These are phyloP conservation scores for Macheiramphus alcinus DNA, from an alignment of 2,113 vertebrate genomes.

Conservation along the genomic window DNA sequence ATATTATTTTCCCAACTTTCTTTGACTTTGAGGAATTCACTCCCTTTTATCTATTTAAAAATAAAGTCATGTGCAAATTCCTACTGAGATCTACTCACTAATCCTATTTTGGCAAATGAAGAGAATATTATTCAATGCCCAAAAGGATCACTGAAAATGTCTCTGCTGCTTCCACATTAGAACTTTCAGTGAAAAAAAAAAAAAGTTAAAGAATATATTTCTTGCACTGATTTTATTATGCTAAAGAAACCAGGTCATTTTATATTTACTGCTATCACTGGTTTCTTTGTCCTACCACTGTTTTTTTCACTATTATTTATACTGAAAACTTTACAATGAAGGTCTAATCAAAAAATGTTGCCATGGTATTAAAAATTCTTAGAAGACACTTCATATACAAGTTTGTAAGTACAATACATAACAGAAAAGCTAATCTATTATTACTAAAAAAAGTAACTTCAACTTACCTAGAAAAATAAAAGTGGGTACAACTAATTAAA, in stretches of 20 bases:
- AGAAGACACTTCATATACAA: neutral
- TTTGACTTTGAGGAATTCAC: conserved; percentile 53
- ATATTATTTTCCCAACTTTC: conserved; percentile 5
- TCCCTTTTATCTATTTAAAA: conserved; percentile 48
- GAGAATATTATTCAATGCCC: conserved; percentile 20
- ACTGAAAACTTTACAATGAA: neutral
- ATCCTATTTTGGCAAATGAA: conserved; percentile 49
- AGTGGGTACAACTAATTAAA: neutral
- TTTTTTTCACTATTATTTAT: neutral
- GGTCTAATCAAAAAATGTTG: neutral
- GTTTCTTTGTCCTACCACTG: neutral
- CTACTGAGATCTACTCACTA: conserved; percentile 52
- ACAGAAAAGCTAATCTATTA: neutral
- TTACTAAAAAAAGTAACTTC: neutral
- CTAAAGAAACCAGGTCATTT: neutral
- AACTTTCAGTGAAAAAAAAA: neutral
- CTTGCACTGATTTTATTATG: neutral
- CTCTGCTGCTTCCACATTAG: neutral
- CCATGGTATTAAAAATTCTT: neutral
- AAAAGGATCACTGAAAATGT: conserved; percentile 27
- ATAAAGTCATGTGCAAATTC: conserved; percentile 50
- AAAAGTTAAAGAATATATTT: neutral
- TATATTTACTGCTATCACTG: neutral
- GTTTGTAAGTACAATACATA: neutral
- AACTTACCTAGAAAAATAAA: neutral